Evolutionary conservation across 2,113 vertebrate species (phyloP), one percentile per base, ranked within the genome.

Genomic region (Pantherophis guttatus): DNA sequence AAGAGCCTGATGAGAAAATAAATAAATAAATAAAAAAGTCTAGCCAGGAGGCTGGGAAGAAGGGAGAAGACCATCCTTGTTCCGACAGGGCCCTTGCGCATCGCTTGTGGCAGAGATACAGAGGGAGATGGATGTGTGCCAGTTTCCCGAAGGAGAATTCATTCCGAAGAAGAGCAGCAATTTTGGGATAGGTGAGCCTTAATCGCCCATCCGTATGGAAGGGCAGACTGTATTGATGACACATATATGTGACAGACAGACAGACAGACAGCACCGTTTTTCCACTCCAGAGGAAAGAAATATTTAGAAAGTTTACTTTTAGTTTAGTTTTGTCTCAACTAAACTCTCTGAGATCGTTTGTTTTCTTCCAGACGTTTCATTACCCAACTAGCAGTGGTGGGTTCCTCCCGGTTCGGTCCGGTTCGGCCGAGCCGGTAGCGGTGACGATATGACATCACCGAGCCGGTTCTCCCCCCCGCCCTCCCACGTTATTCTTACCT

Each of bases 121-220:
- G 95, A 94, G 95, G 92, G 93, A 96, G 95, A 57, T 5, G 95
- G 93, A 85, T 75, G 93, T 95, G 95, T 97, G 96, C 95, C 95
- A 95, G 92, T 70, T 88, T 93, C 94, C 94, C 75, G 21, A 89
- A 89, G 85, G 90, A 29, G 55, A 6, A 53, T 39, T 9, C 39
- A 53, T 96, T 96, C 48, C 91, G 94, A 23, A 59, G 57, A 86
- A 50, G 90, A 81, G 11, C 86, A 86, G 90, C 50, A 19, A 19
- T 92, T 95, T 91, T 6, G 52, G 92, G 15, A 50, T n/a, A 55
- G 59, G 57, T 19, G 91, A 3, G 5, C 15, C 59, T 44, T 50
- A 21, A 29, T 39, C 55, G 57, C 93, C 89, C n/a, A 87, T 89
- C 93, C 86, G 88, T 91, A 87, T 3, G 50, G 13, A 52, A 48